These are phyloP conservation scores for Meda fulgida DNA, from an alignment of 2,797 vertebrate species.

Conservation along the genomic window DNA sequence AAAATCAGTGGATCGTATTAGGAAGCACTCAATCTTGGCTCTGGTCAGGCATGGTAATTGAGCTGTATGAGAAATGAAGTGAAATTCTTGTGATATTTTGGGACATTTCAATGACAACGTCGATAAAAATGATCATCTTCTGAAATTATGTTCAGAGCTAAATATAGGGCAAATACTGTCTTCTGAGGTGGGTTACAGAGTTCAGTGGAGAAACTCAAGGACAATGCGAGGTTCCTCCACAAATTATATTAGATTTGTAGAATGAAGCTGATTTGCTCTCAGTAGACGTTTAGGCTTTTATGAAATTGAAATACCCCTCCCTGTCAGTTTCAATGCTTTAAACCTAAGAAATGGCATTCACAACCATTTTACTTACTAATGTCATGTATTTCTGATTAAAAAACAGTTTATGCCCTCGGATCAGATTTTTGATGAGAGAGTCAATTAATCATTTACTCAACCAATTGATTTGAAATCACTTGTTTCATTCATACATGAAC, in stretches of 20 bases:
- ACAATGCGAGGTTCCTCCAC: constrained; percentile 14
- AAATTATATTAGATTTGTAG: constrained; percentile 19
- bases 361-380: neutral
- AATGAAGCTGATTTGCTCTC: constrained; percentile 18
- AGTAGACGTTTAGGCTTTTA: constrained; percentile 3
- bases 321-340: neutral
- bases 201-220: constrained; percentile 24
- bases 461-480: neutral
- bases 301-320: constrained; percentile 22
- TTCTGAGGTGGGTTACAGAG: neutral
- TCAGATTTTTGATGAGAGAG: neutral
- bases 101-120: constrained; percentile 39
- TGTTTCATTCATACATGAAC: neutral
- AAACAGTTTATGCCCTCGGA: neutral
- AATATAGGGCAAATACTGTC: neutral
- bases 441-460: neutral
- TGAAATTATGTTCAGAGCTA: constrained; percentile 30
- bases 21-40: constrained; percentile 47
- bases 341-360: neutral
- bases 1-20: constrained; percentile 48
- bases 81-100: constrained; percentile 29
- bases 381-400: neutral
- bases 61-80: constrained; percentile 41
- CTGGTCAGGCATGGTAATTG: constrained; percentile 47
- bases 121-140: constrained; percentile 35